Evolutionary conservation across 2,113 vertebrate genomes (phyloP).

Genomic region (Lycocorax pyrrhopterus): DNA sequence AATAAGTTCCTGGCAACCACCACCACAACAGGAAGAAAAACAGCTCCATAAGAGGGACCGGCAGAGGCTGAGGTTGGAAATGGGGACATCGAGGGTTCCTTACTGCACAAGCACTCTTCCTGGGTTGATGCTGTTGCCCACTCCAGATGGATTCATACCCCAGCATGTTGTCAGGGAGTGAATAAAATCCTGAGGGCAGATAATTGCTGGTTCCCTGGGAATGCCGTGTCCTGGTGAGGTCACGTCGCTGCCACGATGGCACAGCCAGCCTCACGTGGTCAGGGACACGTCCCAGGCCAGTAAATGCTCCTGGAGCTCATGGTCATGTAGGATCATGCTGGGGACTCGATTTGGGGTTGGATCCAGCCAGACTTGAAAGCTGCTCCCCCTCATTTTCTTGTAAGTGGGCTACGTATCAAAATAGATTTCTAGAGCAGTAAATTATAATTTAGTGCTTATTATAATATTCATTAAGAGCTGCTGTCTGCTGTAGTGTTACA

Average conservation of each 20-base stretch:
- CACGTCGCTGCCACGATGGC: fast-evolving
- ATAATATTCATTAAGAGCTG: conserved; percentile 8
- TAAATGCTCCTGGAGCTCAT: background rate
- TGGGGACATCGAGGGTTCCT: fast-evolving
- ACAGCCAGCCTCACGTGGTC: fast-evolving
- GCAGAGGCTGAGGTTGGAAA: background rate
- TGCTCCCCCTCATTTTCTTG: background rate
- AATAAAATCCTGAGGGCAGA: background rate
- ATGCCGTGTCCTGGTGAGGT: background rate
- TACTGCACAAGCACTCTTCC: background rate
- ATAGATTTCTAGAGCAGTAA: background rate
- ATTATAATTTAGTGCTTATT: conserved; percentile 20
- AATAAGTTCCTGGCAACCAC: background rate
- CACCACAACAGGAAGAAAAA: background rate
- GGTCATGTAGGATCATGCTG: background rate
- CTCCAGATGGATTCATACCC: background rate
- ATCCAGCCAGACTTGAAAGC: background rate
- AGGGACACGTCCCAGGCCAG: background rate
- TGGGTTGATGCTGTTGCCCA: background rate
- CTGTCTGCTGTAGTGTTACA: background rate
- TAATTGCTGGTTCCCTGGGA: background rate
- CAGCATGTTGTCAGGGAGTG: background rate
- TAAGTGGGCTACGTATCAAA: background rate
- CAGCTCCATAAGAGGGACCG: fast-evolving
- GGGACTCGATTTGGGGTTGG: fast-evolving